Evolutionary conservation across 2,113 vertebrate genomes (phyloP), one percentile per base, ranked within the genome.

Genomic region (Scytalopus superciliaris): DNA sequence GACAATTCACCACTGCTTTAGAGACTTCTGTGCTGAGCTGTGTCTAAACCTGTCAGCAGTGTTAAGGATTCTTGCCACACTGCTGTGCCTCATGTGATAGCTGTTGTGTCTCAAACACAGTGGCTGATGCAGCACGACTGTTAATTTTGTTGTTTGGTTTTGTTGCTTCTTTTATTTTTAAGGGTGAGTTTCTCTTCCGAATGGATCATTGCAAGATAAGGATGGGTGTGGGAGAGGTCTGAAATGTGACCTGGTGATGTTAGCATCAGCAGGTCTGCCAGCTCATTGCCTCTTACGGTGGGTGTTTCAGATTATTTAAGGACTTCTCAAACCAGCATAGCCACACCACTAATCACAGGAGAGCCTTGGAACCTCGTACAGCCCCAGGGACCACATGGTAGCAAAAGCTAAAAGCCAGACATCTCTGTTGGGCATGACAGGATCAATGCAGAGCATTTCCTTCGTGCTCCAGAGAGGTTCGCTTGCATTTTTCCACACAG

Each of bases 251-350:
- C 24, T 64, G 67, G 55, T 90, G 77, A 90, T 74, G 82, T 74
- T 69, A 69, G 39, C 55, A 49, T 83, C 77, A 69, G 82, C 55
- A 79, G 67, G 69, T 28, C 49, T 53, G 77, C 77, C 87, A 82
- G 59, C 76, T 92, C 64, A 68, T 42, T 79, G 57, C 33, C 72
- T 69, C 84, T 56, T 68, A 21, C 14, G 22, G 31, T 47, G 50
- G n/a, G 39, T 53, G 56, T 83, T 92, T 87, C 77, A 64, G 39
- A 47, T 39, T 47, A 19, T 31, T 57, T 52, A 42, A 74, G 55
- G 42, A 55, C 31, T 83, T 83, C 39, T 35, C 66, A 83, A 57
- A 86, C n/a, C 42, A 57, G 27, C 49, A 52, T 18, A 64, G 28
- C 31, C 37, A 37, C 14, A 37, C 16, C 0, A 3, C 45, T 53